phyloP scores from a whole-genome alignment of 1,140 invertebrate species.

The Atopsyche davidsoni region DNA sequence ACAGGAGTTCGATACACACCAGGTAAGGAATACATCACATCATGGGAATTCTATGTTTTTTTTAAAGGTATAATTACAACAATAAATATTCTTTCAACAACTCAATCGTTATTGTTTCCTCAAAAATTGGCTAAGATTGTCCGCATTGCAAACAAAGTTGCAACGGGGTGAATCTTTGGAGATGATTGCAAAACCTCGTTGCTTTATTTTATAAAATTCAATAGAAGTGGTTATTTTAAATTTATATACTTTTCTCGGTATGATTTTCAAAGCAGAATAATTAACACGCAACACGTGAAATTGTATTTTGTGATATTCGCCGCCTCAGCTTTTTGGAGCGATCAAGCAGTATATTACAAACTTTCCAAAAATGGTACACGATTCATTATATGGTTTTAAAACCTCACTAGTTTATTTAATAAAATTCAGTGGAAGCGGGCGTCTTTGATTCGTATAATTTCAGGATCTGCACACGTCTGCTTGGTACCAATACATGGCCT shows the following conservation, averaged over 20 bases:
- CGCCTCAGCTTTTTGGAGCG: too few species aligned
- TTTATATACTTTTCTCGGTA: too few species aligned
- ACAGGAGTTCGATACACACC: constrained; percentile 52
- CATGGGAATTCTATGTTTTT: not conserved
- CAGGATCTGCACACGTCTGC: constrained; percentile 41
- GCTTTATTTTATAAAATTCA: not conserved
- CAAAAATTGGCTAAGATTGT: not conserved
- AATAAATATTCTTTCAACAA: not conserved
- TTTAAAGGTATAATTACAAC: not conserved
- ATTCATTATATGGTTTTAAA: not conserved
- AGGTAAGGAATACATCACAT: constrained; percentile 29
- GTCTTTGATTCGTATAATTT: constrained; percentile 20
- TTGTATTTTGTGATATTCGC: too few species aligned
- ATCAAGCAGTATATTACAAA: too few species aligned
- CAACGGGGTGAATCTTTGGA: not conserved
- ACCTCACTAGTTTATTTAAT: not conserved
- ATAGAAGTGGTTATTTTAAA: too few species aligned
- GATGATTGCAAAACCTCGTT: not conserved
- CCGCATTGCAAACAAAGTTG: not conserved
- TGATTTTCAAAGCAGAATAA: too few species aligned
- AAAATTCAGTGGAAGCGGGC: not conserved
- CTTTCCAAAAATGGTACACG: not conserved
- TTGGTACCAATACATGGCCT: constrained; percentile 38
- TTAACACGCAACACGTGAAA: too few species aligned
- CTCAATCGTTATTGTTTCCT: not conserved